phyloP scores from a whole-genome alignment of 1,140 invertebrate species.

The Neodiprion virginianus region DNA sequence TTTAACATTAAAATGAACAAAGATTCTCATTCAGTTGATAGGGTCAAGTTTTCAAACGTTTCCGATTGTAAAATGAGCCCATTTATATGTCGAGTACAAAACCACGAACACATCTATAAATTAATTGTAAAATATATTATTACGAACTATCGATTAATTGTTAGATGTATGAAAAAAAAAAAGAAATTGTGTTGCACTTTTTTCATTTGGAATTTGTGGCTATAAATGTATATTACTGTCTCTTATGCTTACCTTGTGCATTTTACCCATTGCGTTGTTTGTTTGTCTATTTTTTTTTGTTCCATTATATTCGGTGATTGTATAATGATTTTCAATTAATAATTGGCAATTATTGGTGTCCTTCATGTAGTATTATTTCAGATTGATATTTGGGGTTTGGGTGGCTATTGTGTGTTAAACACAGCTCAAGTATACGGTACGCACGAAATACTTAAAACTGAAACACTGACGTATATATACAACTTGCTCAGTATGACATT shows the following conservation, averaged over 20 bases:
- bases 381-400: neutral
- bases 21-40: too few relatives aligned
- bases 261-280: too few relatives aligned
- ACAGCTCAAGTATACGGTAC: neutral
- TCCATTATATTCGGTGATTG: too few relatives aligned
- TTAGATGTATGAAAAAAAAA: neutral
- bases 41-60: too few relatives aligned
- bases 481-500: conserved; percentile 64
- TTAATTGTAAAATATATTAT: too few relatives aligned
- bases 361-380: neutral
- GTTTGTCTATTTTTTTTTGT: too few relatives aligned
- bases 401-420: neutral
- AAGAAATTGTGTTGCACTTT: neutral
- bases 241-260: neutral
- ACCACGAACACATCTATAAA: too few relatives aligned
- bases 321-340: neutral
- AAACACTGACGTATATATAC: conserved; percentile 64
- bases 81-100: too few relatives aligned
- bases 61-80: too few relatives aligned
- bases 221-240: neutral
- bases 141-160: neutral
- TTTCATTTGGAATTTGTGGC: neutral
- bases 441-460: neutral
- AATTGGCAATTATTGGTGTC: neutral
- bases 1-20: too few relatives aligned